phyloP scores from a whole-genome alignment of 2,888 invertebrate species.

The Drosophila fulvimacula region DNA sequence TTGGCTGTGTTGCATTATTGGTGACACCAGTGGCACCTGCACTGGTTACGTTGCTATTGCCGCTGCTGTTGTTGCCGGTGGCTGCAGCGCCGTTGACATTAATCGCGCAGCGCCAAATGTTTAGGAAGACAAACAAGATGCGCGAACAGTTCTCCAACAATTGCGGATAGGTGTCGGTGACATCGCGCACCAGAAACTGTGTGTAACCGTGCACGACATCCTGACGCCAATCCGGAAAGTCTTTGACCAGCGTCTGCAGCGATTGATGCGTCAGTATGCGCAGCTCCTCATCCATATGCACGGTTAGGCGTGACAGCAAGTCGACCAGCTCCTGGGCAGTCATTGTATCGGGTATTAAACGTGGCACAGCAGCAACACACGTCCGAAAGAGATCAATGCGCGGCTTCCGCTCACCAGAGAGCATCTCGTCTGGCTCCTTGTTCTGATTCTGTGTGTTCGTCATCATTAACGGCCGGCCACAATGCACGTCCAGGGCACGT shows the following conservation, averaged over 20 bases:
- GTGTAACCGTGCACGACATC: slow-evolving; percentile 97
- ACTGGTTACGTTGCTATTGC: slow-evolving; percentile 22
- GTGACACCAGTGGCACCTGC: slow-evolving; percentile 24
- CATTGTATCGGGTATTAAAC: slow-evolving; percentile 99
- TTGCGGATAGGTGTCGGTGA: slow-evolving; percentile 86
- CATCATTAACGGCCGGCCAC: slow-evolving; percentile 98
- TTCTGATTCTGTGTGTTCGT: slow-evolving; percentile 98
- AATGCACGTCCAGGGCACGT: slow-evolving; percentile 96
- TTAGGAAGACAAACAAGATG: slow-evolving; percentile 95
- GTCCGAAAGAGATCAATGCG: slow-evolving; percentile 99
- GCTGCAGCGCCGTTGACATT: slow-evolving; percentile 70
- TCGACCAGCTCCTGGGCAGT: slow-evolving; percentile 97
- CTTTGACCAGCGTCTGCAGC: slow-evolving; percentile 96
- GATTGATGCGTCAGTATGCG: slow-evolving; percentile 97
- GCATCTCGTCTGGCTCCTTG: slow-evolving; percentile 96
- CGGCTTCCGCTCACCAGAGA: slow-evolving; percentile 98
- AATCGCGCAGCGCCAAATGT: slow-evolving; percentile 95
- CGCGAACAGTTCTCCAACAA: slow-evolving; percentile 96
- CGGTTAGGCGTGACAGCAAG: slow-evolving; percentile 95
- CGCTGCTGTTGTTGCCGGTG: slow-evolving; percentile 45
- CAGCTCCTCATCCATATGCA: slow-evolving; percentile 99
- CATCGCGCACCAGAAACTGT: slow-evolving; percentile 96
- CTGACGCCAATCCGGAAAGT: slow-evolving; percentile 99
- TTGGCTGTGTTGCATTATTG: slow-evolving; percentile 26
- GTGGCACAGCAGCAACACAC: slow-evolving; percentile 98